Evolutionary conservation across 1,140 invertebrate genomes (phyloP).

Genomic region (Conus betulinus): DNA sequence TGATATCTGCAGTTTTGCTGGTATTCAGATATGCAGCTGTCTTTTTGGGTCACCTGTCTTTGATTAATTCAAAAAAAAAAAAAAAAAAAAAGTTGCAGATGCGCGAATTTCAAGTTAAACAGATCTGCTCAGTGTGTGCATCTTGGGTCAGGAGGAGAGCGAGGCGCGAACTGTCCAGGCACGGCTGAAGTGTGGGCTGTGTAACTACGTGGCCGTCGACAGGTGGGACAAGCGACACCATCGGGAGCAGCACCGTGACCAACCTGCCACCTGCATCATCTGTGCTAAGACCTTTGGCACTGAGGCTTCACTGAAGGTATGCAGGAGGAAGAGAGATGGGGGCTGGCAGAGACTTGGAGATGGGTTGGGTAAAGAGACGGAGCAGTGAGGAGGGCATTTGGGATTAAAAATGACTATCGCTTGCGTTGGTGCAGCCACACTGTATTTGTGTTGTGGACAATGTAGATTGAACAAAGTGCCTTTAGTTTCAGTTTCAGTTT

Average conservation of each 20-base stretch:
- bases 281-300: slow-evolving; percentile 39
- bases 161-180: neutral
- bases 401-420: too few species aligned
- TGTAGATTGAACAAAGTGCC: too few species aligned
- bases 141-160: neutral
- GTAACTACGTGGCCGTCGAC: slow-evolving; percentile 38
- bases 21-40: too few species aligned
- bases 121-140: neutral
- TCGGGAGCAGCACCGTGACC: slow-evolving; percentile 37
- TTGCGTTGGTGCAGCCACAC: too few species aligned
- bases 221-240: slow-evolving; percentile 37
- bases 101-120: too few species aligned
- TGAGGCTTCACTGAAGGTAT: slow-evolving; percentile 35
- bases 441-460: too few species aligned
- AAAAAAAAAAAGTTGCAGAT: too few species aligned
- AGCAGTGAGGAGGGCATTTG: neutral
- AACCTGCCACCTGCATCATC: slow-evolving; percentile 20
- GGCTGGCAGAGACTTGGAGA: neutral
- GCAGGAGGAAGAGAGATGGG: too few species aligned
- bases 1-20: too few species aligned
- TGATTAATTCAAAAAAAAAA: too few species aligned
- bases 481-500: too few species aligned
- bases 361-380: neutral
- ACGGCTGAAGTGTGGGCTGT: slow-evolving; percentile 38
- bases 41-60: too few species aligned